Conservation (phyloP, 2,797 vertebrate genomes). For the Notolepis coatsorum region DNA sequence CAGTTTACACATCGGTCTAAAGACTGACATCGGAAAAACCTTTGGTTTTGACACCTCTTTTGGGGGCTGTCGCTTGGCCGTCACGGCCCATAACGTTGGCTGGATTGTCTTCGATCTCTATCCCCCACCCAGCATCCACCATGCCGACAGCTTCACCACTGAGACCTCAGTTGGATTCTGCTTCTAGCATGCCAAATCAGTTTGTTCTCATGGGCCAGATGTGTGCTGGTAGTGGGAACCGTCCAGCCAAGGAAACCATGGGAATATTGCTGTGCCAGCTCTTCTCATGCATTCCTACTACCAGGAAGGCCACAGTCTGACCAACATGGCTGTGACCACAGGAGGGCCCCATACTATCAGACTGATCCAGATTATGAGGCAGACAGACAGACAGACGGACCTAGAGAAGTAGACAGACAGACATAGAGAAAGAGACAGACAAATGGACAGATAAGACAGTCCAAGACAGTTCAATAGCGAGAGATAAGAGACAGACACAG, state of each 20-base stretch:
- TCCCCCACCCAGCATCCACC: too few relatives aligned
- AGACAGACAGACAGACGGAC: conserved; percentile 35
- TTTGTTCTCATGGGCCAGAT: conserved; percentile 35
- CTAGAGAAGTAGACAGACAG: not conserved
- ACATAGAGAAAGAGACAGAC: not conserved
- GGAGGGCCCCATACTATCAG: conserved; percentile 47
- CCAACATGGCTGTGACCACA: conserved; percentile 46
- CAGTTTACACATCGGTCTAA: too few relatives aligned
- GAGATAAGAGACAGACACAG: too few relatives aligned
- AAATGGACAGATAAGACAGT: not conserved
- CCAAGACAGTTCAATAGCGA: not conserved
- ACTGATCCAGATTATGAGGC: too few relatives aligned
- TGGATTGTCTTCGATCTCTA: too few relatives aligned
- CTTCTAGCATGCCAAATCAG: conserved; percentile 4
- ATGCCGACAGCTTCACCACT: too few relatives aligned
- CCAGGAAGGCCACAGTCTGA: conserved; percentile 46
- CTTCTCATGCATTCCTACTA: conserved; percentile 36
- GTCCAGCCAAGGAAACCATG: conserved; percentile 9
- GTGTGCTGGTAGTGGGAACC: conserved; percentile 14
- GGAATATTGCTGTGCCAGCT: conserved; percentile 31
- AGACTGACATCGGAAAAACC: too few relatives aligned
- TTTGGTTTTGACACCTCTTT: too few relatives aligned
- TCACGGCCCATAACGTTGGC: too few relatives aligned
- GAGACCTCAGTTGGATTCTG: too few relatives aligned
- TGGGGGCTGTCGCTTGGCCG: too few relatives aligned